Evolutionary conservation across 2,888 invertebrate species (phyloP).

Genomic region (Theristus sp.): DNA sequence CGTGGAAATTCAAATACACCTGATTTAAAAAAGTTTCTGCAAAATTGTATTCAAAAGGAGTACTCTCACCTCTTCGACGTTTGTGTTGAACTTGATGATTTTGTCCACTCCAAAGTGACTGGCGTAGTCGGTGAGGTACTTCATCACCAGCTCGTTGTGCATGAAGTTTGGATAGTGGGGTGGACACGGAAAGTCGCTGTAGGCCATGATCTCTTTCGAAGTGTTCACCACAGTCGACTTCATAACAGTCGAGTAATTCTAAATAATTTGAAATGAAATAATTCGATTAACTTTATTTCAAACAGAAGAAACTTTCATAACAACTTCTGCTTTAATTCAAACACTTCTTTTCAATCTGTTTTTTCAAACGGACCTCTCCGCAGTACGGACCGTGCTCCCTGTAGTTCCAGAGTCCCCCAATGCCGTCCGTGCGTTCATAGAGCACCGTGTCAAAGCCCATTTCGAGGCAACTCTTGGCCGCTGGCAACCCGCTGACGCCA

Average conservation of each 20-base stretch:
- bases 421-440: constrained; percentile 18
- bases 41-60: too few species aligned
- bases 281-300: too few species aligned
- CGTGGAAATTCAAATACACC: too few species aligned
- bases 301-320: too few species aligned
- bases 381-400: constrained; percentile 13
- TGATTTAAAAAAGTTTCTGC: too few species aligned
- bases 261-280: too few species aligned
- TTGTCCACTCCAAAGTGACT: constrained; percentile 15
- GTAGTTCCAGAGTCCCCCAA: constrained; percentile 27
- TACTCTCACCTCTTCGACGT: constrained; percentile 21
- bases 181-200: constrained; percentile 26
- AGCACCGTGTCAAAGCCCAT: constrained; percentile 14
- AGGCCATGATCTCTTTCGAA: constrained; percentile 32
- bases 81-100: constrained; percentile 20
- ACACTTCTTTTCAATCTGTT: too few species aligned
- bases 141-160: constrained; percentile 18
- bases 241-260: constrained; percentile 29
- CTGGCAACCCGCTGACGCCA: constrained; percentile 10
- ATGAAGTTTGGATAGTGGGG: constrained; percentile 18
- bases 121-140: constrained; percentile 22
- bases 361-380: neutral
- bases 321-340: too few species aligned
- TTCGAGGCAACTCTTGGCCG: neutral
- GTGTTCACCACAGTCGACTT: constrained; percentile 32